Conservation (phyloP, 2,113 vertebrate genomes). For the Bos javanicus region DNA sequence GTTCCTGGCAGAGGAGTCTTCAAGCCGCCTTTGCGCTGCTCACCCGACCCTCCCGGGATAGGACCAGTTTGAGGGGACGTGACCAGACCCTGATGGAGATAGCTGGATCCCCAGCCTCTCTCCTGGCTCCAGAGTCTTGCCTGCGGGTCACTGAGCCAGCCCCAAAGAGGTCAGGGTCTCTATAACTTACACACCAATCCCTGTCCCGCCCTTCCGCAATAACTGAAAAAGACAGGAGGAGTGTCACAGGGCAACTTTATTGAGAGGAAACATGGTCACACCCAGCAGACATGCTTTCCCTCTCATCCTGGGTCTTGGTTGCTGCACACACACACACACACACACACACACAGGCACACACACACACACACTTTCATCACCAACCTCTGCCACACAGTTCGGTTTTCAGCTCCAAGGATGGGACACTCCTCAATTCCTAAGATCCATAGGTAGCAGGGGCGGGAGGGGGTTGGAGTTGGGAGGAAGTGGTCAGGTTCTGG, state of each 20-base stretch:
- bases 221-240: slow-evolving; percentile 53
- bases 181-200: background rate
- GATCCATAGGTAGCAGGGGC: background rate
- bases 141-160: background rate
- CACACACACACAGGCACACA: background rate
- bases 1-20: background rate
- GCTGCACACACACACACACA: background rate
- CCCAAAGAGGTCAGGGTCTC: background rate
- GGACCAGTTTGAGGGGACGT: background rate
- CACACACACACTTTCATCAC: background rate
- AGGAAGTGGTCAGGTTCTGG: background rate
- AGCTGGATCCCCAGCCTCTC: background rate
- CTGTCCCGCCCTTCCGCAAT: background rate
- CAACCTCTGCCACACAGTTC: background rate
- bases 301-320: background rate
- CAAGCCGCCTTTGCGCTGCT: background rate
- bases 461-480: background rate
- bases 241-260: slow-evolving; percentile 69
- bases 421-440: slow-evolving; percentile 42
- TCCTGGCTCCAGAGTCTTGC: background rate
- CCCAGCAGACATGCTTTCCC: slow-evolving; percentile 49
- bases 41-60: background rate
- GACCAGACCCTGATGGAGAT: background rate
- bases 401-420: slow-evolving; percentile 38
- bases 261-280: slow-evolving; percentile 65